Conservation (phyloP, 1,140 invertebrate genomes). For the Rhopalosiphum padi region DNA sequence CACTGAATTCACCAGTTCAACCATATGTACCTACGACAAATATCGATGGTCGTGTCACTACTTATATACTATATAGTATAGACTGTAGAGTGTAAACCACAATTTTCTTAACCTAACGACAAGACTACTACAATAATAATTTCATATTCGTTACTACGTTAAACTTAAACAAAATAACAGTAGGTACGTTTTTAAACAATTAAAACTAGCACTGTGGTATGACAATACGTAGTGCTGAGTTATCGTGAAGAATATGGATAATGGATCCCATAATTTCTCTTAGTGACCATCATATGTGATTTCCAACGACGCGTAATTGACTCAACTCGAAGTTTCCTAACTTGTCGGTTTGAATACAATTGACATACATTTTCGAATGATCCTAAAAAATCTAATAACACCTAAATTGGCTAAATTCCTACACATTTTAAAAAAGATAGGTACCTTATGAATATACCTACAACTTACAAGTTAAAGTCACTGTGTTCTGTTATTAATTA, state of each 20-base stretch:
- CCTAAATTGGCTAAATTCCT: too few species aligned
- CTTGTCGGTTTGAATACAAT: background rate
- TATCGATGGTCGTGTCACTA: background rate
- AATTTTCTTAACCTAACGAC: too few species aligned
- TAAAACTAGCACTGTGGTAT: background rate
- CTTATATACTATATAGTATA: too few species aligned
- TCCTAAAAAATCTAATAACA: background rate
- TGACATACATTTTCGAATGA: background rate
- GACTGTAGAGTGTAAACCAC: background rate
- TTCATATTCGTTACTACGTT: too few species aligned
- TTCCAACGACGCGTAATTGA: background rate
- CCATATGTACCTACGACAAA: background rate
- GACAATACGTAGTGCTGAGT: background rate
- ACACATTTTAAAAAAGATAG: background rate
- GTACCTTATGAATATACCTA: background rate
- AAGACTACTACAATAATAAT: too few species aligned
- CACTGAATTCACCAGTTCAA: too few species aligned
- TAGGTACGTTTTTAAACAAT: too few species aligned
- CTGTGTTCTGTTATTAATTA: background rate
- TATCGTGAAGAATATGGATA: background rate
- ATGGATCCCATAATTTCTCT: background rate
- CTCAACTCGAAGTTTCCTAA: background rate
- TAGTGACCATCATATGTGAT: background rate
- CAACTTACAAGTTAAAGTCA: background rate
- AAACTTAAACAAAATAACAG: too few species aligned